Percentiles rank a stretch among this genome's conserved stretches.
Conservation (phyloP, 2,888 invertebrate genomes). For the Parasteatoda lunata region DNA sequence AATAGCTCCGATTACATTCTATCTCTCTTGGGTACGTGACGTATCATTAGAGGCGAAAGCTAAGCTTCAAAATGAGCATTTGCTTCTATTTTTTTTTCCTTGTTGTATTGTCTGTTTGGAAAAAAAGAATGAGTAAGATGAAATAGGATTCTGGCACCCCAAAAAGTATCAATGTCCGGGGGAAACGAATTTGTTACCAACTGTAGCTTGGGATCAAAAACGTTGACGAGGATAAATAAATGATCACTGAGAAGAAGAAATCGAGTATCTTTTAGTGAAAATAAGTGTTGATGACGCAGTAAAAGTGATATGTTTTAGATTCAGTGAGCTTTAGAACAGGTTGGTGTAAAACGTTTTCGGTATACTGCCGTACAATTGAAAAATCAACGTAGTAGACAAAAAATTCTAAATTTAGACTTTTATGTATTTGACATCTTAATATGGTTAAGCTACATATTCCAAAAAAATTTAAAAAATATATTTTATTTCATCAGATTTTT, state of each 20-base stretch:
- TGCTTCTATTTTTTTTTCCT: background rate
- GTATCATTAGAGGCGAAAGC: background rate
- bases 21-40: background rate
- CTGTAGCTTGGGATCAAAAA: background rate
- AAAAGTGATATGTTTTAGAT: too few species aligned
- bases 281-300: too few species aligned
- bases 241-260: background rate
- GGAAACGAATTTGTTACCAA: background rate
- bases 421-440: too few species aligned
- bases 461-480: too few species aligned
- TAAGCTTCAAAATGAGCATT: background rate
- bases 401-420: too few species aligned
- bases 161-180: background rate
- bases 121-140: background rate
- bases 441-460: too few species aligned
- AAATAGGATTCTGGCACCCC: background rate
- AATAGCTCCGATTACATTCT: background rate
- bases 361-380: too few species aligned
- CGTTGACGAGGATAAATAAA: background rate
- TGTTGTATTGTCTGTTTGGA: background rate
- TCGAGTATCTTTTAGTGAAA: too few species aligned
- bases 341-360: too few species aligned
- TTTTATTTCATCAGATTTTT: too few species aligned
- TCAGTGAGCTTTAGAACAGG: too few species aligned
- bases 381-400: too few species aligned